Evolutionary conservation across 2,797 vertebrate species (phyloP).

Genomic region (Muraenolepis orangiensis): DNA sequence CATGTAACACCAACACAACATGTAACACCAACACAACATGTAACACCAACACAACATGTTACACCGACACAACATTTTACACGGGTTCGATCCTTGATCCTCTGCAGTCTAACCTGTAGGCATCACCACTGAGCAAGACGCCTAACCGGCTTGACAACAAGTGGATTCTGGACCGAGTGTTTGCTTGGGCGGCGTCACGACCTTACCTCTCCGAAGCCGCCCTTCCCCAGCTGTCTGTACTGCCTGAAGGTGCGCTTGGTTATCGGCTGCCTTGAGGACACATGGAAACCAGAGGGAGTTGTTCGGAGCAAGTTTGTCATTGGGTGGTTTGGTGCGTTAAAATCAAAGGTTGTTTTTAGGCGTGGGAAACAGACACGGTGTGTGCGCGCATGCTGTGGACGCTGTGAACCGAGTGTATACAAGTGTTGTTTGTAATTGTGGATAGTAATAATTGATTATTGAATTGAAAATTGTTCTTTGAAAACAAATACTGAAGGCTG

Average conservation of each 20-base stretch:
- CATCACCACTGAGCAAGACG: neutral
- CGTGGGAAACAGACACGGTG: too few relatives aligned
- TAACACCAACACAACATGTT: too few relatives aligned
- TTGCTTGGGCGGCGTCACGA: neutral
- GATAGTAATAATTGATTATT: neutral
- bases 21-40: too few relatives aligned
- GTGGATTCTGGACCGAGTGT: neutral
- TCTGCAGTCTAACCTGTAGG: neutral
- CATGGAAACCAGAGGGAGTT: neutral
- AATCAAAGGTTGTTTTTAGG: too few relatives aligned
- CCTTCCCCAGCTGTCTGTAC: conserved; percentile 84
- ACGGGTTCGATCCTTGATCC: neutral
- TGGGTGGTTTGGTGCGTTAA: neutral
- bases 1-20: too few relatives aligned
- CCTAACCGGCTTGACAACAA: neutral
- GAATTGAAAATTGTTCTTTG: neutral
- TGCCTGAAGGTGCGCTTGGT: conserved; percentile 79
- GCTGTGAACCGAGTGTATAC: neutral
- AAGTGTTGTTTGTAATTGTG: too few relatives aligned
- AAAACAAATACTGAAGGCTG: neutral
- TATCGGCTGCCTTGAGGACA: conserved; percentile 70
- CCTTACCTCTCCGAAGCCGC: conserved; percentile 85
- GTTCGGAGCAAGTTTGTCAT: neutral
- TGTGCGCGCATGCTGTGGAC: too few relatives aligned
- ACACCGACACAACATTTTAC: too few relatives aligned